These are phyloP conservation scores for Mnemiopsis leidyi DNA, from an alignment of 37 sponge, comb jelly and placozoan species.

Conservation along the genomic window DNA sequence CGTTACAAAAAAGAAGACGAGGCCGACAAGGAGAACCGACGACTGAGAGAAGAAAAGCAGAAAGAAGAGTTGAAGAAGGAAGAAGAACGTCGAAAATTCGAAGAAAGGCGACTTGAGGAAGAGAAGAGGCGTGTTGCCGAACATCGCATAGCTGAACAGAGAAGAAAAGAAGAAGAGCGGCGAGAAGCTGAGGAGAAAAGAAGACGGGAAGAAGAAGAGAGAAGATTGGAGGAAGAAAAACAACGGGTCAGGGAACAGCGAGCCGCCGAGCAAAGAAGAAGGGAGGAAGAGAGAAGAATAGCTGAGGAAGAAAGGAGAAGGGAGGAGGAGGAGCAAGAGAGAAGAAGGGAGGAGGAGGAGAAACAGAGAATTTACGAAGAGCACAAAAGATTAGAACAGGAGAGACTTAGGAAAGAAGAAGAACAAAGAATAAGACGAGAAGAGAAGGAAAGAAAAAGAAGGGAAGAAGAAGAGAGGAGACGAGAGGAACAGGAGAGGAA, in stretches of 20 bases:
- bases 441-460: not conserved
- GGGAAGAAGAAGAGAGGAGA: not conserved
- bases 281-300: constrained; percentile 3
- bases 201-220: constrained; percentile 62
- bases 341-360: constrained; percentile 31
- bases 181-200: constrained; percentile 8
- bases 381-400: constrained; percentile 16
- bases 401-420: constrained; percentile 42
- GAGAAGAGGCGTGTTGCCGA: not conserved
- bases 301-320: constrained; percentile 19
- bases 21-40: not conserved
- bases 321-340: constrained; percentile 5
- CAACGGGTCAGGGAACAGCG: constrained; percentile 7
- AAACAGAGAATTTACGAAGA: not conserved
- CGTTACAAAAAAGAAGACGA: not conserved
- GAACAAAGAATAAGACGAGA: constrained; percentile 29
- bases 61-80: not conserved
- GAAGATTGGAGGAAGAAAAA: not conserved
- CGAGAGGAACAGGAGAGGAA: constrained; percentile 28
- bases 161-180: constrained; percentile 2
- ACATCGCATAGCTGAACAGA: not conserved
- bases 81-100: not conserved
- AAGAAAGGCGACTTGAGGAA: not conserved
- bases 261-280: not conserved
- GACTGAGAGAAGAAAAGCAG: not conserved